Evolutionary conservation across 30 jellyfish, hydroid and myxozoan genomes (phyloP), one percentile per base, ranked within the genome.

Genomic region (Pseudorhiza aurosa): DNA sequence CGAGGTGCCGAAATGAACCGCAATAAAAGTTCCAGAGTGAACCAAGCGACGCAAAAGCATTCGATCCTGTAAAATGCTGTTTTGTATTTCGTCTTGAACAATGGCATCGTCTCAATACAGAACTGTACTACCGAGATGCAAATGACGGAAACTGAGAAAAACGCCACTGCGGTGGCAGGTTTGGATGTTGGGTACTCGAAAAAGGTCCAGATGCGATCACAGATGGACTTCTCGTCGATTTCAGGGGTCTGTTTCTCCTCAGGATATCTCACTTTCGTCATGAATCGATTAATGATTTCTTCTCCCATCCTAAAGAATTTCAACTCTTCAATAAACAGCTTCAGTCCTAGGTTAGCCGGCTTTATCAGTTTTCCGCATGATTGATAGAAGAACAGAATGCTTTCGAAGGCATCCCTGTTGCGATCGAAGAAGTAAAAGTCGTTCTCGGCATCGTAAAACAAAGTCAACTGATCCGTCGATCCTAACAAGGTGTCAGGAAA

Each of bases 231-330:
- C 9, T 53, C 72, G 8, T 59, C 39, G 10, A 10, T 10, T 17
- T 27, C 55, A 6, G 28, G 49, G 22, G 17, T 60, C 1, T 29
- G 21, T 1, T 30, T 35, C 0, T 65, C 78, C 7, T 75, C 79
- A 5, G 51, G 70, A 49, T 57, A 75, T 22, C 71, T 75, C 19
- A 76, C 72, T 59, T 77, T 83, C 4, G 35, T 55, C 71, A 57
- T 86, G 68, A 74, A 86, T 36, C 96, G 62, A 55, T 86, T 71
- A 30, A 75, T 65, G 8, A 86, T 44, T 40, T 86, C 96, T 2
- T 86, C 96, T n/a, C 96, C 96, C 91, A 86, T 86, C 49, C 67
- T 75, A 51, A 86, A 86, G 46, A 86, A 86, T 69, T 65, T 68
- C 65, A 86, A 57, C 56, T 86, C 96, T 31, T 86, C 96, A 1